These are phyloP conservation scores for Chloropsis cyanopogon DNA, from an alignment of 2,113 vertebrate genomes.

Conservation along the genomic window DNA sequence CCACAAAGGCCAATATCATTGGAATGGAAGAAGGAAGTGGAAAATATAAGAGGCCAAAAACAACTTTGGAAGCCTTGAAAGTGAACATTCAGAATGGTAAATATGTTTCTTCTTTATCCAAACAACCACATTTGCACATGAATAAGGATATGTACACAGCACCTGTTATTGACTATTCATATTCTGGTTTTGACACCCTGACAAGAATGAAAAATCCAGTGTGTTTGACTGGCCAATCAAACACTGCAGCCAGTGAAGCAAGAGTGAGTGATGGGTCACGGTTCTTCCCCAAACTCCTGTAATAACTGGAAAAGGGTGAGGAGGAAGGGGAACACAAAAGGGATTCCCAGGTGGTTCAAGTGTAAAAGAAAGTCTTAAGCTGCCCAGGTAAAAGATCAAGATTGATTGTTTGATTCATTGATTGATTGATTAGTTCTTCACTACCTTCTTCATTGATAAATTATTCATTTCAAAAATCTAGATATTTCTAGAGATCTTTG, in stretches of 20 bases:
- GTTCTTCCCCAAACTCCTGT: neutral
- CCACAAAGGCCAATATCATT: neutral
- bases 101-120: conserved; percentile 30
- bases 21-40: conserved; percentile 18
- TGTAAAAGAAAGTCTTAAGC: neutral
- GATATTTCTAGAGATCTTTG: neutral
- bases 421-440: neutral
- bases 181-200: conserved; percentile 10
- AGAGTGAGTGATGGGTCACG: neutral
- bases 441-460: neutral
- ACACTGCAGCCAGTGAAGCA: neutral
- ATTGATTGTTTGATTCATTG: neutral
- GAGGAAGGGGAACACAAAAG: rapidly evolving
- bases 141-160: conserved; percentile 34
- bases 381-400: neutral
- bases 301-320: neutral
- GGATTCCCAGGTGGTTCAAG: neutral
- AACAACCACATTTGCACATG: neutral
- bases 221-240: neutral
- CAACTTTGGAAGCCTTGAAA: neutral
- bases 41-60: neutral
- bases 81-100: conserved; percentile 18
- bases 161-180: neutral
- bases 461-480: neutral
- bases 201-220: neutral